Conservation (phyloP, 37 sponge, comb jelly and placozoan genomes). For the Halichondria panicea region DNA sequence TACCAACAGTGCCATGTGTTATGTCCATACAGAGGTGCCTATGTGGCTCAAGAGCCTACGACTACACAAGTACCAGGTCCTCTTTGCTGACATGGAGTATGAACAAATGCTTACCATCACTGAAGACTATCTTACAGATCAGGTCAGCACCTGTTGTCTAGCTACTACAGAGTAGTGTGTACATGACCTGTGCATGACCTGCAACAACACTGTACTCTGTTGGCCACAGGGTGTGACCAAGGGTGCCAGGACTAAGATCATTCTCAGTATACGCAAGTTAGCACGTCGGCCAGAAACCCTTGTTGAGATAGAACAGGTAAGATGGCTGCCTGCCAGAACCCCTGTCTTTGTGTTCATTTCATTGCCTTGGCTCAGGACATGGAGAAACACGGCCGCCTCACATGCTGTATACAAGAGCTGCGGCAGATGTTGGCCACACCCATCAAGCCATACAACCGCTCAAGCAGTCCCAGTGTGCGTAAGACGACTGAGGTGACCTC, state of each 20-base stretch:
- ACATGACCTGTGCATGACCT: too few relatives aligned
- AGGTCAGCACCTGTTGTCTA: slow-evolving; percentile 34
- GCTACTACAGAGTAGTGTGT: background rate
- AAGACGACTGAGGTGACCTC: too few relatives aligned
- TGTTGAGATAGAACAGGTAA: slow-evolving; percentile 81
- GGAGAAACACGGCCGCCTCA: slow-evolving; percentile 58
- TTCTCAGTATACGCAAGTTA: slow-evolving; percentile 73
- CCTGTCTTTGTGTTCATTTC: background rate
- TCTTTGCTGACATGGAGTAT: slow-evolving; percentile 80
- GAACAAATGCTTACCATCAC: slow-evolving; percentile 74
- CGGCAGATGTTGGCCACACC: slow-evolving; percentile 68
- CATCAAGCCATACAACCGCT: slow-evolving; percentile 54
- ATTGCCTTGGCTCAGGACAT: slow-evolving; percentile 39
- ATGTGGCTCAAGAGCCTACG: slow-evolving; percentile 86
- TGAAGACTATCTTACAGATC: slow-evolving; percentile 64
- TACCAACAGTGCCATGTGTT: too few relatives aligned
- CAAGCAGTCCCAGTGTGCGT: background rate
- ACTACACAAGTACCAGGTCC: slow-evolving; percentile 88
- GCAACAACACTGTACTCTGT: too few relatives aligned
- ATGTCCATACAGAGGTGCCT: slow-evolving; percentile 71
- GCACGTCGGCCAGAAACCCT: slow-evolving; percentile 56
- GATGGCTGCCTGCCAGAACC: background rate
- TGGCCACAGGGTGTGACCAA: slow-evolving; percentile 87
- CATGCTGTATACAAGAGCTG: slow-evolving; percentile 53
- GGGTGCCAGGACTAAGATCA: slow-evolving; percentile 89